phyloP scores from a whole-genome alignment of 2,113 vertebrate genomes.

The Chroicocephalus ridibundus region DNA sequence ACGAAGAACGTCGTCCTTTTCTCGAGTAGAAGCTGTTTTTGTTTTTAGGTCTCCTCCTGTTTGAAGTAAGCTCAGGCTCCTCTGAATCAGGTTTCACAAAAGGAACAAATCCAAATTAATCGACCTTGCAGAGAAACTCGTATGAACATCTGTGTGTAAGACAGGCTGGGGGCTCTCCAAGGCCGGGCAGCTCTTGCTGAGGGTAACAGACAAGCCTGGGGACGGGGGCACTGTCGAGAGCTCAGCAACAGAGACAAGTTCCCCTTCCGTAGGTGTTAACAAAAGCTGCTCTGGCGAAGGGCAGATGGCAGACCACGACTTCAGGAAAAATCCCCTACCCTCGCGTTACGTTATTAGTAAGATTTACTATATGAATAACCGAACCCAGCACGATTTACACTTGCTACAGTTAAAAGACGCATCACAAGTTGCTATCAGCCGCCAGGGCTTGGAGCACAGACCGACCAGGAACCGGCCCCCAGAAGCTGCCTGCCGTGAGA shows the following conservation, averaged over 20 bases:
- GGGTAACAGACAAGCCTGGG: not conserved
- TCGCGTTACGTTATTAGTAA: not conserved
- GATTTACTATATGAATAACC: not conserved
- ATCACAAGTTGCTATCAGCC: rapidly evolving
- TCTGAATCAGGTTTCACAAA: not conserved
- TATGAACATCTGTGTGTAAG: rapidly evolving
- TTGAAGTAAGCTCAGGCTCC: not conserved
- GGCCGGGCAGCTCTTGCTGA: rapidly evolving
- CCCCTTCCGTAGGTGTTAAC: not conserved
- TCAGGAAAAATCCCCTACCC: not conserved
- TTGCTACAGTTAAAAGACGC: not conserved
- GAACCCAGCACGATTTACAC: not conserved
- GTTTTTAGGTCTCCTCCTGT: not conserved
- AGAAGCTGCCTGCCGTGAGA: not conserved
- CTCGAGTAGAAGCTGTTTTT: not conserved
- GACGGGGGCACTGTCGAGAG: rapidly evolving
- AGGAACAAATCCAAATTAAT: not conserved
- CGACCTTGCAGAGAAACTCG: rapidly evolving
- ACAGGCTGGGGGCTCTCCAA: not conserved
- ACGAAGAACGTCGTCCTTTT: not conserved
- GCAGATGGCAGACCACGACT: rapidly evolving
- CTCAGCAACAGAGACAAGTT: not conserved
- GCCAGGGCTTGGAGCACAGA: rapidly evolving
- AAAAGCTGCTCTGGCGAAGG: not conserved
- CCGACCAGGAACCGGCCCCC: rapidly evolving